These are phyloP conservation scores for Microchrysa polita DNA, from an alignment of 2,888 invertebrate species.

Conservation along the genomic window DNA sequence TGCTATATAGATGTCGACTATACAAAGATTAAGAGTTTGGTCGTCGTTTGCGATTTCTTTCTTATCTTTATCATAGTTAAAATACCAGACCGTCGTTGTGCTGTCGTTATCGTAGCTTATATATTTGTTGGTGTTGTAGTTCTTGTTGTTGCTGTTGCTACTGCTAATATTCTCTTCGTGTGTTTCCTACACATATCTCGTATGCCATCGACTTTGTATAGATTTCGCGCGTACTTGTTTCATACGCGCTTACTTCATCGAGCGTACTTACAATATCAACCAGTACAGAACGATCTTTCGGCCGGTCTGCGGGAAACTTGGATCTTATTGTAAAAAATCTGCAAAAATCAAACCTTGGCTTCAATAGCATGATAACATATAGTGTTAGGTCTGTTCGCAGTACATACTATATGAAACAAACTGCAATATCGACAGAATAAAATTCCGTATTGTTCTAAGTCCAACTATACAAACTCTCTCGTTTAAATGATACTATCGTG, in stretches of 20 bases:
- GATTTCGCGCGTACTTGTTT: background rate
- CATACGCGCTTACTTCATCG: constrained; percentile 18
- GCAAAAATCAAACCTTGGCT: too few relatives aligned
- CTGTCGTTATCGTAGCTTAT: too few relatives aligned
- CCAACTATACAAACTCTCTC: background rate
- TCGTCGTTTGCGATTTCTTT: constrained; percentile 37
- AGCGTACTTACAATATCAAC: constrained; percentile 5
- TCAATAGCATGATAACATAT: too few relatives aligned
- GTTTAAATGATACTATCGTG: background rate
- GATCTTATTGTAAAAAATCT: too few relatives aligned
- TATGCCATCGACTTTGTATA: too few relatives aligned
- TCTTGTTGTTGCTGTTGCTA: too few relatives aligned
- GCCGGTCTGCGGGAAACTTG: constrained; percentile 7
- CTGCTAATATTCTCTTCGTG: too few relatives aligned
- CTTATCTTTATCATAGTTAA: constrained; percentile 40
- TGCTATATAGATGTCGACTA: background rate
- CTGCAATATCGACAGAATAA: background rate
- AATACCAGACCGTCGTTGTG: constrained; percentile 22
- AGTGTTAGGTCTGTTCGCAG: background rate
- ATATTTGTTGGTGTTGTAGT: too few relatives aligned
- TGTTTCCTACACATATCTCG: too few relatives aligned
- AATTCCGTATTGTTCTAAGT: too few relatives aligned
- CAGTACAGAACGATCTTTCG: constrained; percentile 35
- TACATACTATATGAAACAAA: background rate
- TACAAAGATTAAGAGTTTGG: constrained; percentile 32